These are phyloP conservation scores for Henricia sp. DNA, from an alignment of 53 echinoderm and acorn worm species.

Conservation along the genomic window DNA sequence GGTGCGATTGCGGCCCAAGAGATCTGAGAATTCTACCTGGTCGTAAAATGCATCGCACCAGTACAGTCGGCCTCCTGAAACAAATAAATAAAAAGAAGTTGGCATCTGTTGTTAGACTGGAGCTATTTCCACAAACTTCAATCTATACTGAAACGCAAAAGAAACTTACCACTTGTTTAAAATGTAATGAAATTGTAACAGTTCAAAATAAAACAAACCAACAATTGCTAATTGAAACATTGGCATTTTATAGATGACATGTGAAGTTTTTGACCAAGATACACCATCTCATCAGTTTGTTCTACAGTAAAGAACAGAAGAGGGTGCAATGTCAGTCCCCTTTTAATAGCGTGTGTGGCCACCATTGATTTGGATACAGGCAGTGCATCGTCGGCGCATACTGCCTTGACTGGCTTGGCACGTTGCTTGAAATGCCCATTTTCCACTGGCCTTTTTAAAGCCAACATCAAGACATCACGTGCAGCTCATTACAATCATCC, in stretches of 20 bases:
- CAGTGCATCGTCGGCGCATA: too few relatives aligned
- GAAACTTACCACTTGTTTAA: background rate
- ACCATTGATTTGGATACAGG: too few relatives aligned
- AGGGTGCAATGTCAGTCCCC: too few relatives aligned
- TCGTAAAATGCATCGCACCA: slow-evolving; percentile 67
- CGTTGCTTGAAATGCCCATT: too few relatives aligned
- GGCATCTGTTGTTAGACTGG: background rate
- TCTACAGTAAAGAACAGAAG: too few relatives aligned
- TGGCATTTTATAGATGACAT: too few relatives aligned
- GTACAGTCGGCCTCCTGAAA: slow-evolving; percentile 40
- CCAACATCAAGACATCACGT: background rate
- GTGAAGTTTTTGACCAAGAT: too few relatives aligned
- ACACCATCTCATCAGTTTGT: too few relatives aligned
- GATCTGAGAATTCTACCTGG: slow-evolving; percentile 56
- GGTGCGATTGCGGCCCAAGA: slow-evolving; percentile 44
- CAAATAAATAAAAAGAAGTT: background rate
- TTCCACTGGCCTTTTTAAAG: background rate
- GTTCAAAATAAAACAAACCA: background rate
- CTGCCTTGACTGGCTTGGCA: background rate
- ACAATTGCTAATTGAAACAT: too few relatives aligned
- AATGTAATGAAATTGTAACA: background rate
- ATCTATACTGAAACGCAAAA: background rate
- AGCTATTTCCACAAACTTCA: background rate
- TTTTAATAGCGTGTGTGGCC: too few relatives aligned
- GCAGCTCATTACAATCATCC: background rate